phyloP scores from a whole-genome alignment of 2,797 vertebrate species.

The Hephaestus fuliginosus region DNA sequence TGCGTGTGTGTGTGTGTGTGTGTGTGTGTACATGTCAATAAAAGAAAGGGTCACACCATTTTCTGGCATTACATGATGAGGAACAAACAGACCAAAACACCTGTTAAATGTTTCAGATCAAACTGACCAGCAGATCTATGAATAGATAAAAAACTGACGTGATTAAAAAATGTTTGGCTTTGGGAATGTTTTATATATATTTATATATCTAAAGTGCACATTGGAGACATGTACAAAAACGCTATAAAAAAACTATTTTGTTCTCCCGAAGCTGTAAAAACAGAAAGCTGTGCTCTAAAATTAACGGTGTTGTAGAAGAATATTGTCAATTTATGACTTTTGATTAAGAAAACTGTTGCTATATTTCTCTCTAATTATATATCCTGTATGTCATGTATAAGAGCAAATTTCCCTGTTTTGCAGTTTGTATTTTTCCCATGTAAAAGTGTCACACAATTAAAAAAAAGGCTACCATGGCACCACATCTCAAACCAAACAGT shows the following conservation, averaged over 20 bases:
- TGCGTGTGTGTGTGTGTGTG: constrained; percentile 4
- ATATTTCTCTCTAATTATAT: constrained; percentile 29
- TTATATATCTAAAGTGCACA: constrained; percentile 82
- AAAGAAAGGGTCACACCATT: constrained; percentile 19
- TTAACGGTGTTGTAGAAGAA: background rate
- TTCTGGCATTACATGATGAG: constrained; percentile 25
- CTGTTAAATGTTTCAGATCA: constrained; percentile 42
- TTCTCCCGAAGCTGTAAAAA: constrained; percentile 64
- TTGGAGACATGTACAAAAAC: constrained; percentile 74
- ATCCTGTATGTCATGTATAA: constrained; percentile 12
- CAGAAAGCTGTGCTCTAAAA: background rate
- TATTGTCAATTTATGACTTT: constrained; percentile 9
- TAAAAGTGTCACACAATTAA: constrained; percentile 64
- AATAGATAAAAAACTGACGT: constrained; percentile 30
- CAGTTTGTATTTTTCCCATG: constrained; percentile 68
- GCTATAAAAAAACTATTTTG: constrained; percentile 64
- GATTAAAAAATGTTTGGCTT: constrained; percentile 56
- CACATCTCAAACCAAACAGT: constrained; percentile 67
- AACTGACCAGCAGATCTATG: constrained; percentile 51
- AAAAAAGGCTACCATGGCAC: constrained; percentile 64
- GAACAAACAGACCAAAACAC: constrained; percentile 44
- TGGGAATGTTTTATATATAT: constrained; percentile 57
- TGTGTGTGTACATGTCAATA: constrained; percentile 23
- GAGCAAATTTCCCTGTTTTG: constrained; percentile 71
- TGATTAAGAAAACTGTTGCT: constrained; percentile 17